Percentiles rank a stretch among this genome's conserved stretches.
Evolutionary conservation across 2,797 vertebrate species (phyloP).

Genomic region (Lateolabrax maculatus): DNA sequence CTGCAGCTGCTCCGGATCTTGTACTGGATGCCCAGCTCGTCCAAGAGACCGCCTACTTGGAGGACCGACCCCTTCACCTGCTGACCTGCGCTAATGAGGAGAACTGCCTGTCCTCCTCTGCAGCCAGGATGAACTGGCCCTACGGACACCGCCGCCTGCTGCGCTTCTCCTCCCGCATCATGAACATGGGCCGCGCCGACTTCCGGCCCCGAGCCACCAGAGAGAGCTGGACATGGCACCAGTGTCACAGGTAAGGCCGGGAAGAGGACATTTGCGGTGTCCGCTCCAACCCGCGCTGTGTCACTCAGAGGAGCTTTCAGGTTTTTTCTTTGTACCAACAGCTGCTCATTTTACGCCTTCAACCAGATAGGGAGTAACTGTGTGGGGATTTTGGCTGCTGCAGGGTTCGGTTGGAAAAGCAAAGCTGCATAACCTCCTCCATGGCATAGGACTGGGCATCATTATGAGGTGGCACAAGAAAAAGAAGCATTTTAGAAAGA

Average conservation of each 20-base stretch:
- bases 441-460: background rate
- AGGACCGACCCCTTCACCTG: constrained; percentile 93
- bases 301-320: constrained; percentile 1
- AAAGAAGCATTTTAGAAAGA: background rate
- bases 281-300: background rate
- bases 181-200: constrained; percentile 94
- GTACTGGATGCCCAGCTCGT: constrained; percentile 93
- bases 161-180: constrained; percentile 96
- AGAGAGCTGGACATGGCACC: constrained; percentile 96
- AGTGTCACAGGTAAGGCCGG: constrained; percentile 92
- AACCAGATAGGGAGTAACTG: constrained; percentile 18
- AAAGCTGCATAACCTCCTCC: constrained; percentile 8
- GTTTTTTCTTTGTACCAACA: constrained; percentile 34
- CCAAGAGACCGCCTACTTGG: constrained; percentile 94
- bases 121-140: constrained; percentile 93
- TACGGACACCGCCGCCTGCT: constrained; percentile 94
- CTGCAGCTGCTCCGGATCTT: constrained; percentile 92
- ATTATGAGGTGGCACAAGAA: constrained; percentile 28
- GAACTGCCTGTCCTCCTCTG: constrained; percentile 94
- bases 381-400: constrained; percentile 33
- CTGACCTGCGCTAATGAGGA: constrained; percentile 96
- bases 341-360: constrained; percentile 29
- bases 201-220: constrained; percentile 91
- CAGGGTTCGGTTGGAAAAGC: constrained; percentile 27
- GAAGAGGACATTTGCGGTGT: background rate